Conservation (phyloP, 2,888 invertebrate genomes). For the Hydrotaea cyrtoneurina region DNA sequence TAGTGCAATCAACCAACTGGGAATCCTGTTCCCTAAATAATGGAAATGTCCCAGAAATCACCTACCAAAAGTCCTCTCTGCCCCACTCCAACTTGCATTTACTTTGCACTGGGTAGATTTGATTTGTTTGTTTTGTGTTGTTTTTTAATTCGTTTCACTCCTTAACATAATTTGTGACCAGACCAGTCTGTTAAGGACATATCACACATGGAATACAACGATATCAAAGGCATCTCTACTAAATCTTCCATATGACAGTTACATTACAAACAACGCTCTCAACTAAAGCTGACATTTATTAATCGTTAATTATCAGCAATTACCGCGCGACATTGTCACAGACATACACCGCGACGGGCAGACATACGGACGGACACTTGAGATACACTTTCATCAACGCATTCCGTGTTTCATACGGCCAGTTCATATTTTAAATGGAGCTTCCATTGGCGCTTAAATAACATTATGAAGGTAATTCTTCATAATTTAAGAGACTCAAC, state of each 20-base stretch:
- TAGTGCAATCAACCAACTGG: too few relatives aligned
- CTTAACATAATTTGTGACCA: neutral
- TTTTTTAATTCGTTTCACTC: neutral
- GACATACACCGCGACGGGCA: conserved; percentile 3
- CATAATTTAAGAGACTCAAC: conserved; percentile 63
- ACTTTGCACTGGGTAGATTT: too few relatives aligned
- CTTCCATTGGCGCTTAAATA: conserved; percentile 62
- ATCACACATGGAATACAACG: neutral
- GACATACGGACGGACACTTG: conserved; percentile 45
- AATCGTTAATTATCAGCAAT: conserved; percentile 66
- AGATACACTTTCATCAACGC: conserved; percentile 39
- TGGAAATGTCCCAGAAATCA: too few relatives aligned
- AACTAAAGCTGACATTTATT: conserved; percentile 62
- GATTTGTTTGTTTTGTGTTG: too few relatives aligned
- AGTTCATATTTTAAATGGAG: conserved; percentile 34
- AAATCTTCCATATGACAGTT: conserved; percentile 35
- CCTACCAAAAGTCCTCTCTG: too few relatives aligned
- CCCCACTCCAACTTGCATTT: too few relatives aligned
- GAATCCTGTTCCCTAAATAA: too few relatives aligned
- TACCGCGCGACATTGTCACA: conserved; percentile 54
- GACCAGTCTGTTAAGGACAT: too few relatives aligned
- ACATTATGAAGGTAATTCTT: conserved; percentile 63
- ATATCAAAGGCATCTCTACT: conserved; percentile 25
- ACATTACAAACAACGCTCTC: conserved; percentile 34
- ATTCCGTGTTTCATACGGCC: conserved; percentile 32